Evolutionary conservation across 2,888 invertebrate genomes (phyloP), one percentile per base, ranked within the genome.

Genomic region (Nephrotoma appendiculata): DNA sequence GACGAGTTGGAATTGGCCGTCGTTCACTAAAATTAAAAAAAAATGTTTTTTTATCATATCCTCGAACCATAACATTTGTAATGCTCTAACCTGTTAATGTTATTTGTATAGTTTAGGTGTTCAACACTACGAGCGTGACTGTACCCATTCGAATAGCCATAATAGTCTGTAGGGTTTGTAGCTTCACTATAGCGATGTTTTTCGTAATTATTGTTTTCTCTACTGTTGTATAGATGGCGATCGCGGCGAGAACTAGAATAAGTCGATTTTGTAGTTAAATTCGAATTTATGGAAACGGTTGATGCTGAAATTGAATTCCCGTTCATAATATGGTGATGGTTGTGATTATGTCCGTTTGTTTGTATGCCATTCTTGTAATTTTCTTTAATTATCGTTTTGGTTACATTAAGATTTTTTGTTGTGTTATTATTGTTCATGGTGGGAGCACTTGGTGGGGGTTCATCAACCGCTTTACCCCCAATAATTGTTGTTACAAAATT

Each of bases 401-500:
- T 91, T 0, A 91, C 88, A 12, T 57, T 41, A 87, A 87, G 12
- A 48, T 86, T 86, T n/a, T 52, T 45, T n/a, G 41, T 6, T n/a
- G 41, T 41, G 19, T 15, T 5, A 52, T 84, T 86, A 5, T 84
- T 84, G 12, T 52, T 87, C 5, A 57, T 5, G 43, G 86, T 57
- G 4, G 45, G 12, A n/a, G n/a, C 19, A 11, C 41, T 86, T 41
- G 85, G 86, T 15, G 57, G 87, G 6, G 83, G 86, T 15, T 86
- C 57, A 9, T 85, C 91, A 5, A 91, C 91, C 48, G 91, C 91
- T n/a, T 91, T 91, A 52, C 91, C 91, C 9, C 91, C 94, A 0
- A 96, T 94, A 31, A 96, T 91, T 0, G 96, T 94, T 1, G 96
- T 96, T 42, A 96, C 95, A 89, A 96, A 96, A 44, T 95, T 95